Conservation (phyloP, 2,113 vertebrate species). For the Dipodomys ordii region DNA sequence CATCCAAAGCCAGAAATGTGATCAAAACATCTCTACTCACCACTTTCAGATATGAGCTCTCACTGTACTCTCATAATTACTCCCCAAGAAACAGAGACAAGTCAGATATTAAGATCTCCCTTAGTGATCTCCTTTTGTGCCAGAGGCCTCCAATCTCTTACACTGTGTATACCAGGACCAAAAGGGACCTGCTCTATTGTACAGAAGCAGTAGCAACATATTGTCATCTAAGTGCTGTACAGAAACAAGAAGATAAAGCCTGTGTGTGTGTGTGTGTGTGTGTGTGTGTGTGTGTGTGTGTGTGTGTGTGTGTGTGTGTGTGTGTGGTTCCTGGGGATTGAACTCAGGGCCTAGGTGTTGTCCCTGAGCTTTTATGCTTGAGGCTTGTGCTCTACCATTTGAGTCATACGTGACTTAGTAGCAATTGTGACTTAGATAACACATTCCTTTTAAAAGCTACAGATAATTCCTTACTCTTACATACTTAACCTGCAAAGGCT, state of each 20-base stretch:
- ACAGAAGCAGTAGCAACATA: too few species aligned
- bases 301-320: too few species aligned
- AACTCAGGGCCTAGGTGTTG: too few species aligned
- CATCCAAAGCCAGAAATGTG: not conserved
- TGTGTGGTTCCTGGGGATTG: too few species aligned
- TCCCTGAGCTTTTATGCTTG: too few species aligned
- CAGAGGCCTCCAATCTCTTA: not conserved
- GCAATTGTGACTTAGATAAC: not conserved
- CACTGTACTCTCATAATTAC: not conserved
- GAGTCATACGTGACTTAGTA: not conserved
- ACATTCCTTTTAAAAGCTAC: not conserved
- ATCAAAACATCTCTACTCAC: not conserved
- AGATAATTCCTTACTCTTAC: not conserved
- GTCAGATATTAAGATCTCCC: not conserved
- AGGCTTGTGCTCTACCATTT: too few species aligned
- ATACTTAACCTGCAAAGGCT: not conserved
- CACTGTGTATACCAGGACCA: not conserved
- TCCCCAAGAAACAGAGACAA: not conserved
- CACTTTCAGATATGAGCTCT: not conserved
- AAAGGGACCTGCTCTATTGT: not conserved
- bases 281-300: too few species aligned
- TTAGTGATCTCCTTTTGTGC: not conserved
- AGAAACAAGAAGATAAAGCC: not conserved
- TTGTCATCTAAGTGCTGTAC: not conserved
- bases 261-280: too few species aligned